Percentiles rank a stretch among this genome's conserved stretches.
Conservation (phyloP, 2,797 vertebrate species). For the Aselliscus stoliczkanus region DNA sequence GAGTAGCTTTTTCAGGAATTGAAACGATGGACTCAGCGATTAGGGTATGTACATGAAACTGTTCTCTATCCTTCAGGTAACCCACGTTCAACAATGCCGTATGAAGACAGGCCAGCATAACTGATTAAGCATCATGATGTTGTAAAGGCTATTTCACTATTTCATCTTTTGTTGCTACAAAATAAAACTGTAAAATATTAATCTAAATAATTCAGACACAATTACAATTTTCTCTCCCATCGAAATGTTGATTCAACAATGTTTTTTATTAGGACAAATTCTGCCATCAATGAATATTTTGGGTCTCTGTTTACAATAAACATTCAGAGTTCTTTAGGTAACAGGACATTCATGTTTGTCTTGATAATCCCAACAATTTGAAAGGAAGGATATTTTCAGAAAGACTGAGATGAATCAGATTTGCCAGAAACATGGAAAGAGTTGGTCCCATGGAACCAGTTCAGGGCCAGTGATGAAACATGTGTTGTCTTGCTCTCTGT, state of each 20-base stretch:
- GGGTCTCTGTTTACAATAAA: neutral
- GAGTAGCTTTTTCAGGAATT: neutral
- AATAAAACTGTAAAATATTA: neutral
- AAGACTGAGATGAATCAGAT: neutral
- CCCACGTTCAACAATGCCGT: neutral
- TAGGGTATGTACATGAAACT: neutral
- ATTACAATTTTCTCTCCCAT: neutral
- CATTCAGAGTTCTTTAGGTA: neutral
- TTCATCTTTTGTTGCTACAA: neutral
- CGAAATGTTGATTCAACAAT: neutral
- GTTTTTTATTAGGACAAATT: neutral
- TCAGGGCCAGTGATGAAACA: neutral
- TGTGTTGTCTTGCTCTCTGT: neutral
- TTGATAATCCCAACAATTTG: neutral
- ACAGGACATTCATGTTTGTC: neutral
- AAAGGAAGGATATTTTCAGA: neutral
- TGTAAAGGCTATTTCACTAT: neutral
- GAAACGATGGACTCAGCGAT: neutral
- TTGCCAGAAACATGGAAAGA: neutral
- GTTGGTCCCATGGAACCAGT: neutral
- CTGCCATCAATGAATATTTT: neutral
- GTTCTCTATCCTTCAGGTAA: neutral
- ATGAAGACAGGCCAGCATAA: neutral
- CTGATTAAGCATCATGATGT: neutral
- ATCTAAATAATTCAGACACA: neutral